phyloP scores from a whole-genome alignment of 1,140 invertebrate species.

The Musca vetustissima region DNA sequence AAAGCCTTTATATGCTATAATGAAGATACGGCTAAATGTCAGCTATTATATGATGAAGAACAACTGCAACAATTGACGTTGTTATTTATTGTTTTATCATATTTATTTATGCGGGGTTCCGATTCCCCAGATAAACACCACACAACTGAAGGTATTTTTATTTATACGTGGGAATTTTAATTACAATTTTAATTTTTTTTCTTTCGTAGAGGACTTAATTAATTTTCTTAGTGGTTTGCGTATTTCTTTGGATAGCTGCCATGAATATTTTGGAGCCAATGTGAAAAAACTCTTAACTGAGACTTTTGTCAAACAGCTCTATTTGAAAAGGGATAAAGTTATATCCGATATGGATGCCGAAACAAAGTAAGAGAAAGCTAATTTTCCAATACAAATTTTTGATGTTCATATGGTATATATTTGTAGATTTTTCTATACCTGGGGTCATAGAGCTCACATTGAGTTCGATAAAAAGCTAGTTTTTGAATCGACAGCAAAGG shows the following conservation, averaged over 20 bases:
- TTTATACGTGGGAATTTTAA: background rate
- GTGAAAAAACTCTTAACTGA: constrained; percentile 42
- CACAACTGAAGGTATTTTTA: constrained; percentile 26
- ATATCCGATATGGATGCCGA: constrained; percentile 21
- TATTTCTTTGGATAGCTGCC: constrained; percentile 38
- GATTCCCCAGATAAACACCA: constrained; percentile 30
- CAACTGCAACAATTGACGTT: constrained; percentile 29
- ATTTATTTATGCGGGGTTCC: constrained; percentile 29
- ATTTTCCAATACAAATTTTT: too few species aligned
- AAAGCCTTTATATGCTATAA: constrained; percentile 24
- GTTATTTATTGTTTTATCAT: constrained; percentile 40
- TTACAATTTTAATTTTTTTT: background rate
- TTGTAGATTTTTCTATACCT: constrained; percentile 24
- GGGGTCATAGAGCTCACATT: constrained; percentile 25
- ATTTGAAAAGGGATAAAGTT: constrained; percentile 40
- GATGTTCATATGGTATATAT: too few species aligned
- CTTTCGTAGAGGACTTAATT: constrained; percentile 31
- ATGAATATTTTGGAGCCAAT: constrained; percentile 40
- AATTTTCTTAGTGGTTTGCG: constrained; percentile 33
- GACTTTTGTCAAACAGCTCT: constrained; percentile 46
- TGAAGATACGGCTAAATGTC: background rate
- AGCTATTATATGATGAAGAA: constrained; percentile 17
- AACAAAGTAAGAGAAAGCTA: constrained; percentile 8
- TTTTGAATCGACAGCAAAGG: constrained; percentile 19
- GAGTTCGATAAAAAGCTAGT: constrained; percentile 25